phyloP scores from a whole-genome alignment of 92 coral and sea anemone species.

The Muricea muricata region DNA sequence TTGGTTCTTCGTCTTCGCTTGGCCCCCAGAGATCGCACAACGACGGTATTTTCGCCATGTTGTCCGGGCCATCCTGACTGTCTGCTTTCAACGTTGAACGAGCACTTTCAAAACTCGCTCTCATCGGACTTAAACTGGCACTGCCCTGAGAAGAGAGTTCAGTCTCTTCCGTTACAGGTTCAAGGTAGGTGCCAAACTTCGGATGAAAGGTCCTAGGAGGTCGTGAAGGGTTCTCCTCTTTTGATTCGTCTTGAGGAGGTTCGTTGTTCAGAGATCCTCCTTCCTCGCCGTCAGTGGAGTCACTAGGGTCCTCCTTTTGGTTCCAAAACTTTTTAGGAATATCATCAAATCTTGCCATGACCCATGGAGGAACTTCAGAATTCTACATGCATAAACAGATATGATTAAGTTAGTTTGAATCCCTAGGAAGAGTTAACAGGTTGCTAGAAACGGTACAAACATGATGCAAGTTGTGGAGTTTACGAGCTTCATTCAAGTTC shows the following conservation, averaged over 20 bases:
- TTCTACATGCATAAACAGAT: not conserved
- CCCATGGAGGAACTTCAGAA: slow-evolving; percentile 33
- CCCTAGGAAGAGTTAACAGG: no score
- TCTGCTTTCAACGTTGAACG: slow-evolving; percentile 35
- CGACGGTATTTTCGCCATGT: slow-evolving; percentile 12
- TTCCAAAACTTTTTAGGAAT: slow-evolving; percentile 25
- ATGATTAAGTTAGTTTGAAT: no score
- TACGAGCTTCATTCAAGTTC: no score
- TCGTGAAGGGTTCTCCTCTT: not conserved
- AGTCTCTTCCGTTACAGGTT: slow-evolving; percentile 88
- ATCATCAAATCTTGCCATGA: slow-evolving; percentile 41
- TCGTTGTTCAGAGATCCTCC: not conserved
- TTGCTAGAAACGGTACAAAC: no score
- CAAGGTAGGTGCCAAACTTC: slow-evolving; percentile 74
- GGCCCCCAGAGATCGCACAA: slow-evolving; percentile 22
- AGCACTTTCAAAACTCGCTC: slow-evolving; percentile 65
- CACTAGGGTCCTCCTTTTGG: not conserved
- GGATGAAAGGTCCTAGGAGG: slow-evolving; percentile 7
- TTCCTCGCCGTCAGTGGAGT: not conserved
- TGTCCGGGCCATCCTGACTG: slow-evolving; percentile 19
- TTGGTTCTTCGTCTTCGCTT: not conserved
- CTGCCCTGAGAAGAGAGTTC: slow-evolving; percentile 95
- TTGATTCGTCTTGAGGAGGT: slow-evolving; percentile 2
- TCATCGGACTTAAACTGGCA: slow-evolving; percentile 75
- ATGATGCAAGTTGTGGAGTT: no score